Conservation (phyloP, 2,888 invertebrate species). For the Agrotis ipsilon region DNA sequence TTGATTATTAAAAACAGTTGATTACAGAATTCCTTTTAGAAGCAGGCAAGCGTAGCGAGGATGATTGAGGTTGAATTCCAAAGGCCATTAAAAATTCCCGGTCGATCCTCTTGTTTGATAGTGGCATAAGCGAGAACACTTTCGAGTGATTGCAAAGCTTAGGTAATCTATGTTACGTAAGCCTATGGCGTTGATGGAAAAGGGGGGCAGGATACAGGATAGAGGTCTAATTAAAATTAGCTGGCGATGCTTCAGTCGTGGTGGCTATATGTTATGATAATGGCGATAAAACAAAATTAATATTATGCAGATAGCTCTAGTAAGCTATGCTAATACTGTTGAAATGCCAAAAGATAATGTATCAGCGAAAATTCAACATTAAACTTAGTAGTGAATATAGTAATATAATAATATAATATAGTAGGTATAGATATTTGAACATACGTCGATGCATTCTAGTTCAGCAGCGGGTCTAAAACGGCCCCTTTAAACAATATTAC, state of each 20-base stretch:
- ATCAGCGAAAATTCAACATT: no score
- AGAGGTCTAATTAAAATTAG: background rate
- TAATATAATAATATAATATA: no score
- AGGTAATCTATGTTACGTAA: background rate
- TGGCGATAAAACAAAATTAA: background rate
- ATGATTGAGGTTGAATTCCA: background rate
- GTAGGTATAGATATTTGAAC: background rate
- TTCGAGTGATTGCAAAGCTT: background rate
- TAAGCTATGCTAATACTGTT: background rate
- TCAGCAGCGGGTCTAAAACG: no score
- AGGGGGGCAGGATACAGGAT: background rate
- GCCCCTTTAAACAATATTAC: no score
- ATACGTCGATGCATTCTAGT: background rate
- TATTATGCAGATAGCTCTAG: background rate
- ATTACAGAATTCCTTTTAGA: constrained; percentile 13
- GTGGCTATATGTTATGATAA: background rate
- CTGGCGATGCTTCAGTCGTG: background rate
- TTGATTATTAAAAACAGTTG: background rate
- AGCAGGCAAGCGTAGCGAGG: constrained; percentile 9
- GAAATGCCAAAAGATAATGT: background rate
- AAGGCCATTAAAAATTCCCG: no score
- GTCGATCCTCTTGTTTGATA: constrained; percentile 50
- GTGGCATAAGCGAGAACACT: constrained; percentile 15
- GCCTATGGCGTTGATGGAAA: background rate
- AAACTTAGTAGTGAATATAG: no score